Percentiles rank a stretch among this genome's conserved stretches.
Conservation (phyloP, 2,113 vertebrate species). For the Arenaria interpres region DNA sequence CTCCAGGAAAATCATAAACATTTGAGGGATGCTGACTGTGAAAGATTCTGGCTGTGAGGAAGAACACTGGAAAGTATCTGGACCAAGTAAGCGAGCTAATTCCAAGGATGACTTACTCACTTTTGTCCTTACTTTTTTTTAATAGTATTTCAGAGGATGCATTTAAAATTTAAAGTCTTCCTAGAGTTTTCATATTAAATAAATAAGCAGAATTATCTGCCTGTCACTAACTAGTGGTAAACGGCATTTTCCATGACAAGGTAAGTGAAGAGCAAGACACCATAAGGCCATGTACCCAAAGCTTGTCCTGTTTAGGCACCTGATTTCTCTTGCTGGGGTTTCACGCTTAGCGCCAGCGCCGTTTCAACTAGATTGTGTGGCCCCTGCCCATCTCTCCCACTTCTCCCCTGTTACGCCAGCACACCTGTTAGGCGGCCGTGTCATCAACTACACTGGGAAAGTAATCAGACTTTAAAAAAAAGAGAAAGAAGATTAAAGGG, state of each 20-base stretch:
- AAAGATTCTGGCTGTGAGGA: background rate
- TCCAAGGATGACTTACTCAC: background rate
- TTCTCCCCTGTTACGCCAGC: background rate
- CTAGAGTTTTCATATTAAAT: background rate
- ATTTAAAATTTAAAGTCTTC: background rate
- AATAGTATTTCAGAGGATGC: background rate
- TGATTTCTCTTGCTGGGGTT: background rate
- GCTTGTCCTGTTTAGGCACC: background rate
- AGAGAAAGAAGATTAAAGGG: background rate
- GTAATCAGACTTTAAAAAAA: background rate
- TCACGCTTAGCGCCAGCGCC: background rate
- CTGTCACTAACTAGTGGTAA: background rate
- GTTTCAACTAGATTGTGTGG: rapidly evolving
- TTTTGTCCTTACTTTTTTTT: background rate
- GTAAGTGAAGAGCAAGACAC: background rate
- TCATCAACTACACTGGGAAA: background rate
- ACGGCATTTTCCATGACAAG: background rate
- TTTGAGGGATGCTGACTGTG: background rate
- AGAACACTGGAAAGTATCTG: background rate
- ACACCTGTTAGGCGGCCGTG: background rate
- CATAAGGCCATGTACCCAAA: background rate
- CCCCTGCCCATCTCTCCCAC: background rate
- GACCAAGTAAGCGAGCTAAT: background rate
- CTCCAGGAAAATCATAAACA: background rate
- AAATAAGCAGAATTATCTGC: background rate